A percentile compares a stretch with the other conserved stretches of the same genome.
These are phyloP conservation scores for Fistularia commersonii DNA, from an alignment of 2,797 vertebrate species.

Conservation along the genomic window DNA sequence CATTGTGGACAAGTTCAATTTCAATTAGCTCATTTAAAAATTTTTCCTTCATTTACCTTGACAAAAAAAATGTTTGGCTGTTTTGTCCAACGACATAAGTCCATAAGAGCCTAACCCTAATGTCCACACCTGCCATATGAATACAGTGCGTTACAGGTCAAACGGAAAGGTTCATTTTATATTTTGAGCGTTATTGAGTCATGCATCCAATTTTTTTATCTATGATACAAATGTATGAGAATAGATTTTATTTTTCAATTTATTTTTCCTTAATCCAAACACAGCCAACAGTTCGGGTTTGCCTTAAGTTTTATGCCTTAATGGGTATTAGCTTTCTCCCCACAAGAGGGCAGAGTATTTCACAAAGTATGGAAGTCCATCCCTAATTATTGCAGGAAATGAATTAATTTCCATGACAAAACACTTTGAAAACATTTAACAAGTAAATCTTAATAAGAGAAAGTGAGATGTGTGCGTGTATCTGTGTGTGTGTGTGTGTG, in stretches of 20 bases:
- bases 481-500: too few species aligned
- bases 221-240: too few species aligned
- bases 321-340: conserved; percentile 35
- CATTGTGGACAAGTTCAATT: conserved; percentile 10
- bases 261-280: background rate
- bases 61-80: conserved; percentile 4
- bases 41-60: background rate
- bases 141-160: too few species aligned
- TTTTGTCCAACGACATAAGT: conserved; percentile 7
- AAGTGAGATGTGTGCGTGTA: too few species aligned
- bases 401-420: too few species aligned
- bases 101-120: too few species aligned
- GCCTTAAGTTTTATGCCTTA: background rate
- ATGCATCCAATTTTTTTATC: too few species aligned
- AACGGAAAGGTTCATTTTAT: too few species aligned
- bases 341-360: conserved; percentile 59
- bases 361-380: conserved; percentile 8
- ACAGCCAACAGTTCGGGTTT: conserved; percentile 3
- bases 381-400: background rate
- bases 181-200: too few species aligned
- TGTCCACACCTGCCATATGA: too few species aligned
- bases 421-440: conserved; percentile 6
- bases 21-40: conserved; percentile 10
- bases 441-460: background rate
- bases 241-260: conserved; percentile 1